Evolutionary conservation across 2,888 invertebrate species (phyloP).

Genomic region (Timandra comae): DNA sequence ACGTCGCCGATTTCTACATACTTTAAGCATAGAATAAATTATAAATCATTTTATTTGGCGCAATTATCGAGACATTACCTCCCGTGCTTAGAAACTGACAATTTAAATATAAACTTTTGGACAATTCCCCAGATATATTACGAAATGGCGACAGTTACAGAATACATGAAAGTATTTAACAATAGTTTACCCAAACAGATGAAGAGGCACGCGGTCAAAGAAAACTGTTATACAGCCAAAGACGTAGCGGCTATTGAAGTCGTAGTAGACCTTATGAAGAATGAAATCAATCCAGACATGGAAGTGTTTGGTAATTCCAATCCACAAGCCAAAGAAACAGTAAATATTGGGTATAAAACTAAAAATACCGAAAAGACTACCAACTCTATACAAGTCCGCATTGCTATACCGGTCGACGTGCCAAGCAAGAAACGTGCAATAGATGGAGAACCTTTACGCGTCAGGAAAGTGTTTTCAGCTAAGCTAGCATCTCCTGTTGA

Average conservation of each 20-base stretch:
- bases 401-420: constrained; percentile 40
- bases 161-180: too few species aligned
- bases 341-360: constrained; percentile 3
- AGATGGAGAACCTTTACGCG: constrained; percentile 27
- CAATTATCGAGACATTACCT: too few species aligned
- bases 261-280: neutral
- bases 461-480: constrained; percentile 52
- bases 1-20: too few species aligned
- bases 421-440: constrained; percentile 36
- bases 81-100: too few species aligned
- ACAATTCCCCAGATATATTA: too few species aligned
- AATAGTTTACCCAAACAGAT: too few species aligned
- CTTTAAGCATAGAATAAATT: too few species aligned
- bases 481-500: constrained; percentile 53
- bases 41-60: too few species aligned
- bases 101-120: too few species aligned
- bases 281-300: neutral
- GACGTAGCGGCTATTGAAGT: neutral
- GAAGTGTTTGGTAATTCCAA: neutral
- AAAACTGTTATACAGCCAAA: constrained; percentile 2
- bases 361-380: constrained; percentile 15
- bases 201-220: constrained; percentile 29
- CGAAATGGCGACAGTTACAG: too few species aligned
- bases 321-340: neutral
- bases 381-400: constrained; percentile 53